Percentiles rank a stretch among this genome's conserved stretches.
phyloP scores from a whole-genome alignment of 2,888 invertebrate genomes.

The Druceiella hillmani region DNA sequence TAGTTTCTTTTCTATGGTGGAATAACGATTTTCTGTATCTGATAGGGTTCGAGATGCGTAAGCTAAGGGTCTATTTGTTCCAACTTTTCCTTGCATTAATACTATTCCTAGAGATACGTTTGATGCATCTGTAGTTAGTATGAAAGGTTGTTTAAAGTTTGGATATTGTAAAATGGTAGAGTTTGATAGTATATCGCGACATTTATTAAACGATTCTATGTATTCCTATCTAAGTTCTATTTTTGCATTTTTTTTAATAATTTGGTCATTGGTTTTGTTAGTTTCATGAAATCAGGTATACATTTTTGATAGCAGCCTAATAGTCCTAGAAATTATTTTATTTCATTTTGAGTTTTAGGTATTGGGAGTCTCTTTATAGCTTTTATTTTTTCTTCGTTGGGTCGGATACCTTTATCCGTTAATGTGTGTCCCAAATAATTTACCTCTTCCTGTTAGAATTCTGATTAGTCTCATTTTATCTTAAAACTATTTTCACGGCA shows the following conservation, averaged over 20 bases:
- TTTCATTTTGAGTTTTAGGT: slow-evolving; percentile 9
- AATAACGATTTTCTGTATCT: too few species aligned
- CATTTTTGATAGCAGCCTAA: slow-evolving; percentile 26
- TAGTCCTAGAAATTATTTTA: slow-evolving; percentile 21
- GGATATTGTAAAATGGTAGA: too few species aligned
- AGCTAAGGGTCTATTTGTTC: too few species aligned
- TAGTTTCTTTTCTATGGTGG: slow-evolving; percentile 33
- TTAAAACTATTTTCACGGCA: slow-evolving; percentile 24
- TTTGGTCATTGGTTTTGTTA: slow-evolving; percentile 25
- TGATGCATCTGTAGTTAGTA: slow-evolving; percentile 23
- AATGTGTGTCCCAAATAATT: slow-evolving; percentile 21
- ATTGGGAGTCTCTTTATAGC: slow-evolving; percentile 25
- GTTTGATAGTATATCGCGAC: too few species aligned
- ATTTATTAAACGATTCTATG: slow-evolving; percentile 24
- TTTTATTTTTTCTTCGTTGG: slow-evolving; percentile 12
- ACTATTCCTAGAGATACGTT: too few species aligned
- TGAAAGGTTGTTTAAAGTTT: too few species aligned
- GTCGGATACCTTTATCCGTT: slow-evolving; percentile 16
- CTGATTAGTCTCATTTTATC: slow-evolving; percentile 26
- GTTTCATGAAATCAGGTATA: slow-evolving; percentile 24
- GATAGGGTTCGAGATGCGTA: slow-evolving; percentile 28
- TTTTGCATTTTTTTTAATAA: too few species aligned
- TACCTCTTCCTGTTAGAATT: too few species aligned
- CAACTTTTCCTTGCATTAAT: too few species aligned
- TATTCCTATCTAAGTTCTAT: too few species aligned